Conservation (phyloP, 2,888 invertebrate genomes). For the Megalurothrips usitatus region DNA sequence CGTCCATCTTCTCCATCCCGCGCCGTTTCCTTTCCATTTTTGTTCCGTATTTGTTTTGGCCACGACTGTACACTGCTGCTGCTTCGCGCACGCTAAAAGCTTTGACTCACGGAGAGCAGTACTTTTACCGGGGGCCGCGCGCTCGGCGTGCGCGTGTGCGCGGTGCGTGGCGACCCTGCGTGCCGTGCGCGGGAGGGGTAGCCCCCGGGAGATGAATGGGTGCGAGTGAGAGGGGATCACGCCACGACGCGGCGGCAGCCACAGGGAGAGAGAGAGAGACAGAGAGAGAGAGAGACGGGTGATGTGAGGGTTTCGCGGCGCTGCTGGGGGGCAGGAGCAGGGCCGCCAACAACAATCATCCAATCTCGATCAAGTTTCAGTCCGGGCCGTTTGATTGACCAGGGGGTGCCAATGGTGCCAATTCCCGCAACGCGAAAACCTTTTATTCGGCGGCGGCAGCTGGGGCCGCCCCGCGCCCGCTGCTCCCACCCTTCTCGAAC, state of each 20-base stretch:
- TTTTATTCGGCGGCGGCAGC: neutral
- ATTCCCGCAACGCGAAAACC: neutral
- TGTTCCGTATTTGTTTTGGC: too few species aligned
- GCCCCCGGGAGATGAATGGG: too few species aligned
- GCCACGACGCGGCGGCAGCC: neutral
- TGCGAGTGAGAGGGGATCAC: neutral
- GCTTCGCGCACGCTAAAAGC: too few species aligned
- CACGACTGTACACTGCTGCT: too few species aligned
- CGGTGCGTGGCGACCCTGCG: neutral
- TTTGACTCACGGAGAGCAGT: too few species aligned
- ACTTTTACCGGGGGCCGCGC: neutral
- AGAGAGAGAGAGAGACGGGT: neutral
- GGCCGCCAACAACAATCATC: neutral
- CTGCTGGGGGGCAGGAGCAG: neutral
- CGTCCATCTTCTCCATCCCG: too few species aligned
- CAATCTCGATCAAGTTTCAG: slow-evolving; percentile 11
- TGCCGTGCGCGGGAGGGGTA: neutral
- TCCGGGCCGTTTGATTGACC: neutral
- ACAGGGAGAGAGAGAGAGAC: too few species aligned
- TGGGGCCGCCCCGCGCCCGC: neutral
- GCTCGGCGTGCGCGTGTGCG: neutral
- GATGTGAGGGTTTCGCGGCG: neutral
- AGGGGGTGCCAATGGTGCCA: neutral
- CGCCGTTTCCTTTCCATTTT: too few species aligned
- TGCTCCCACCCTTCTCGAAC: neutral